A percentile compares a stretch with the other conserved stretches of the same genome.
Conservation (phyloP, 2,797 vertebrate genomes). For the Borostomias antarcticus region DNA sequence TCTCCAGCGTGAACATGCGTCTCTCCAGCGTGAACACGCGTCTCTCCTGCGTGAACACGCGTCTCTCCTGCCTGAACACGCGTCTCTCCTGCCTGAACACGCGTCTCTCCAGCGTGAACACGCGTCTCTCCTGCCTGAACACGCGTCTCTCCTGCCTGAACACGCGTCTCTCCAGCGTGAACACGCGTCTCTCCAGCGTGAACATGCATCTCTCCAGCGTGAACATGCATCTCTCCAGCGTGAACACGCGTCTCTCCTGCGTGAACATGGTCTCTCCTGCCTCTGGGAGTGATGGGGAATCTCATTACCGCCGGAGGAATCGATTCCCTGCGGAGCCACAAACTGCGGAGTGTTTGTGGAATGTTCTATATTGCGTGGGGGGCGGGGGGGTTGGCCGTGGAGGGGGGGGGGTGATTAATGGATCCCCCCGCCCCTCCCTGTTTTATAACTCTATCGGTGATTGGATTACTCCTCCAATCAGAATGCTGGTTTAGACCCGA, state of each 20-base stretch:
- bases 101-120: constrained; percentile 55
- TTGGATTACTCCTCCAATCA: constrained; percentile 64
- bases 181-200: constrained; percentile 55
- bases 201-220: constrained; percentile 47
- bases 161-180: constrained; percentile 56
- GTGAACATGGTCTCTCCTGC: too few relatives aligned
- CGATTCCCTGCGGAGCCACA: constrained; percentile 62
- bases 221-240: too few relatives aligned
- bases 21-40: constrained; percentile 8
- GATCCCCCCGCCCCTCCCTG: constrained; percentile 38
- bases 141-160: too few relatives aligned
- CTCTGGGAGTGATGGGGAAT: background rate
- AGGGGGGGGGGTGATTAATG: constrained; percentile 11
- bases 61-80: constrained; percentile 27
- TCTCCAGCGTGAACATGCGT: constrained; percentile 61
- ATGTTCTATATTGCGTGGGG: constrained; percentile 58
- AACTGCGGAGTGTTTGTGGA: constrained; percentile 61
- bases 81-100: constrained; percentile 64
- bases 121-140: constrained; percentile 39
- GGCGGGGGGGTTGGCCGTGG: constrained; percentile 28
- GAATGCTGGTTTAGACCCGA: constrained; percentile 57
- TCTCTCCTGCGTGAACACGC: constrained; percentile 62
- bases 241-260: constrained; percentile 50
- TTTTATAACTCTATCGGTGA: constrained; percentile 55
- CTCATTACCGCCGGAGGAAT: constrained; percentile 53